Evolutionary conservation across 2,797 vertebrate genomes (phyloP), one percentile per base, ranked within the genome.

Genomic region (Acrocephalus scirpaceus): DNA sequence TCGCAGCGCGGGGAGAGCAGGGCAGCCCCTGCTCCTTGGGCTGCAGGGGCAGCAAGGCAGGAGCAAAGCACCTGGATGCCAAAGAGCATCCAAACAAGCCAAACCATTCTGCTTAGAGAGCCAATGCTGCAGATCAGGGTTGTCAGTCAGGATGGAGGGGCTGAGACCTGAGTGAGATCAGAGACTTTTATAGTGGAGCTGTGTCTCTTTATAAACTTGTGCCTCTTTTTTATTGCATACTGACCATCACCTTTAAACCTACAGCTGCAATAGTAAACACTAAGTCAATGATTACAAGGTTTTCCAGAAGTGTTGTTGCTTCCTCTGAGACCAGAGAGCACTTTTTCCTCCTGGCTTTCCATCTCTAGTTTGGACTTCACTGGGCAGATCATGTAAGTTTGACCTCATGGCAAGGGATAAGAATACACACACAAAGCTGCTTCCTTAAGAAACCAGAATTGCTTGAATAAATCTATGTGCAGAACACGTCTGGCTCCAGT

Each of bases 271-370:
- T 40, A 81, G 66, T 82, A 97, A 97, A 97, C 57, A 92, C 26
- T 29, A 81, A 86, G 87, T 97, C 89, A 98, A 90, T 96, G 79
- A 95, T 97, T 97, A 96, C 84, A 88, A 82, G 27, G 44, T 62
- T 86, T 93, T 81, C 62, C 9, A 11, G 29, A 88, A 76, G 32
- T 44, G 50, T 11, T 69, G 64, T 25, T 13, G 2, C 69, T 78
- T 40, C 44, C 42, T 80, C 44, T 73, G 73, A 88, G 73, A 85
- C 50, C 36, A 86, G 58, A 69, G 27, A 93, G 15, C 18, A 23
- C 57, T 93, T 94, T 67, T 60, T 82, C 17, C 22, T 73, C 30
- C 50, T 87, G 42, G 36, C 61, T 90, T 92, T 73, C 47, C 36
- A 18, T 86, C 13, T 93, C 62, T 60, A 71, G 38, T 61, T 83